These are phyloP conservation scores for Strongylocentrotus purpuratus DNA, from an alignment of 35 echinoderm and acorn worm genomes.

Conservation along the genomic window DNA sequence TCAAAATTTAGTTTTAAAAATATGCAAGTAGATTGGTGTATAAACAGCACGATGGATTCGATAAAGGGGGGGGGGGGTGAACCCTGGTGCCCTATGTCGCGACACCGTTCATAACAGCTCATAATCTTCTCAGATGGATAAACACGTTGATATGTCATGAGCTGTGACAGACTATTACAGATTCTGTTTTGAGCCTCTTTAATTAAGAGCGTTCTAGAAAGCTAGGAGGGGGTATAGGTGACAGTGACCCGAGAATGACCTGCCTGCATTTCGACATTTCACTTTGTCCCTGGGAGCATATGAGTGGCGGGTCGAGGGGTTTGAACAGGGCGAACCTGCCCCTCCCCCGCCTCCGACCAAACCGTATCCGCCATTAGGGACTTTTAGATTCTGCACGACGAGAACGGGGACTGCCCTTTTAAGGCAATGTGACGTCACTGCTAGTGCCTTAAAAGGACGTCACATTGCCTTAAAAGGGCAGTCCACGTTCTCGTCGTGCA, in stretches of 20 bases:
- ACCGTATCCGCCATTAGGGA: too few species aligned
- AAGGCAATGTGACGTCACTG: too few species aligned
- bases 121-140: not conserved
- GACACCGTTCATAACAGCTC: not conserved
- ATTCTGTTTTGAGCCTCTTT: slow-evolving; percentile 3
- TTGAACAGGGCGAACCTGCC: not conserved
- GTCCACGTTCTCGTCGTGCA: too few species aligned
- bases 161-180: not conserved
- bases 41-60: not conserved
- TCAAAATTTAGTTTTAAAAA: too few species aligned
- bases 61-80: not conserved
- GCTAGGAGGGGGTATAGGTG: not conserved
- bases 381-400: too few species aligned
- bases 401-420: too few species aligned
- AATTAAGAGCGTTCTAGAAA: slow-evolving; percentile 11
- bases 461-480: too few species aligned
- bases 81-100: not conserved
- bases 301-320: not conserved
- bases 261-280: not conserved
- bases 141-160: not conserved
- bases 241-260: not conserved
- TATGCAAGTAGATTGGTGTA: not conserved
- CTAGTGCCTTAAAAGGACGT: too few species aligned
- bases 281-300: not conserved
- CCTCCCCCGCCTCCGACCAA: not conserved